Evolutionary conservation across 2,113 vertebrate species (phyloP), one percentile per base, ranked within the genome.

Genomic region (Thymallus thymallus): DNA sequence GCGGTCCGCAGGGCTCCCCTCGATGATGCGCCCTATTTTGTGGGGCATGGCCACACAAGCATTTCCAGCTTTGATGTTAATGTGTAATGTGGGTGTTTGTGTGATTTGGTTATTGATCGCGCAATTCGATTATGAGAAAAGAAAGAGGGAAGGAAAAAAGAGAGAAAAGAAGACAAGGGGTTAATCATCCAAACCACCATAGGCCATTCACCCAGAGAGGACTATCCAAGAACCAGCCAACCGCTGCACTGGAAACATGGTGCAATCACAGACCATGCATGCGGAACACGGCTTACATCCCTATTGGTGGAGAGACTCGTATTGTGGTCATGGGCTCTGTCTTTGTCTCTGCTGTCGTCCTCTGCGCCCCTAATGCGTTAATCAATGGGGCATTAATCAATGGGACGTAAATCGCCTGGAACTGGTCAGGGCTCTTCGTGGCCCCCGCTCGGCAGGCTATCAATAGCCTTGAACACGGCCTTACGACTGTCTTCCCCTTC

Each of bases 1-100:
- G 86, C 97, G 97, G 91, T 99, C 98, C 0, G 98, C 98, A 5
- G 98, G 97, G 85, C 98, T 99, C 84, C 96, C 96, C 90, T 99
- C 97, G 89, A 99, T 99, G 93, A 99, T 99, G 87, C 97, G 97
- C 80, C 98, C 98, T 95, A 98, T 99, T 98, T 99, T 99, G 95
- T 99, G 98, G 92, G 98, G 98, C 98, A 99, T 99, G 92, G 96
- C 96, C 94, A 97, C 97, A 95, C 97, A 98, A 89, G 96, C 94
- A 93, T 98, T 98, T 90, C 97, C 98, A 85, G 95, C 96, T 98
- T 96, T 95, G 9, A 41, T 41, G 35, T 2, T 76, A 72, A 87
- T 82, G 89, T 82, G 45, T 16, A 51, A 16, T 6, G 88, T 93
- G 91, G 85, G 75, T 76, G 79, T 76, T 60, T 71, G 74, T 60